A percentile compares a stretch with the other conserved stretches of the same genome.
Evolutionary conservation across 2,888 invertebrate genomes (phyloP).

Genomic region (Cantharis lateralis): DNA sequence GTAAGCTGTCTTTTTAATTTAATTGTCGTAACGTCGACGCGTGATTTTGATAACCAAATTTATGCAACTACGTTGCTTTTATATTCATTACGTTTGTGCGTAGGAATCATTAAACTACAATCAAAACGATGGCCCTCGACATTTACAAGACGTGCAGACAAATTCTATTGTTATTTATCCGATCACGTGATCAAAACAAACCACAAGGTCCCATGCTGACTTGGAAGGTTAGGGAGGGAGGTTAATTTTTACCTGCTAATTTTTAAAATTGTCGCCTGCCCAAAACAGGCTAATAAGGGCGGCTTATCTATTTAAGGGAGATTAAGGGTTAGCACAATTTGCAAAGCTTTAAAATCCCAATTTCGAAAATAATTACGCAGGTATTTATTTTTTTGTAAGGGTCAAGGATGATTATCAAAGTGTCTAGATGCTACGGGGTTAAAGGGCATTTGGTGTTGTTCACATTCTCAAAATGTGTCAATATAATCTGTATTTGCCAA

Average conservation of each 20-base stretch:
- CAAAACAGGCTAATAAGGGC: too few species aligned
- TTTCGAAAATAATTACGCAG: background rate
- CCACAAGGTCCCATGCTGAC: conserved; percentile 51
- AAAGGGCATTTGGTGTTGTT: background rate
- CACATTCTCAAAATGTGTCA: background rate
- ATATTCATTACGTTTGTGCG: conserved; percentile 7
- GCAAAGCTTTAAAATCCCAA: too few species aligned
- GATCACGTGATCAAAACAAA: conserved; percentile 18
- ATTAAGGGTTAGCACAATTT: too few species aligned
- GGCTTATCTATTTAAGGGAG: too few species aligned
- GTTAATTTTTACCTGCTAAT: background rate
- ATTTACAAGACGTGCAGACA: background rate
- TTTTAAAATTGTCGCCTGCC: background rate
- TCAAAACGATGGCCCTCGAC: background rate
- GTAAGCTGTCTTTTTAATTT: conserved; percentile 13
- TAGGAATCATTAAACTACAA: background rate
- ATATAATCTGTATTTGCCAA: background rate
- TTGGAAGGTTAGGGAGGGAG: background rate
- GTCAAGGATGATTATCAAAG: background rate
- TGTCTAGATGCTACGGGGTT: background rate
- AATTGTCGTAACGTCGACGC: conserved; percentile 32
- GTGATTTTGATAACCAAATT: conserved; percentile 9
- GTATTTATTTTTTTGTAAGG: background rate
- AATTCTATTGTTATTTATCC: conserved; percentile 22
- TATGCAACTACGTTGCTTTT: conserved; percentile 15